Evolutionary conservation across 2,113 vertebrate genomes (phyloP), one percentile per base, ranked within the genome.

Genomic region (Sylvia atricapilla): DNA sequence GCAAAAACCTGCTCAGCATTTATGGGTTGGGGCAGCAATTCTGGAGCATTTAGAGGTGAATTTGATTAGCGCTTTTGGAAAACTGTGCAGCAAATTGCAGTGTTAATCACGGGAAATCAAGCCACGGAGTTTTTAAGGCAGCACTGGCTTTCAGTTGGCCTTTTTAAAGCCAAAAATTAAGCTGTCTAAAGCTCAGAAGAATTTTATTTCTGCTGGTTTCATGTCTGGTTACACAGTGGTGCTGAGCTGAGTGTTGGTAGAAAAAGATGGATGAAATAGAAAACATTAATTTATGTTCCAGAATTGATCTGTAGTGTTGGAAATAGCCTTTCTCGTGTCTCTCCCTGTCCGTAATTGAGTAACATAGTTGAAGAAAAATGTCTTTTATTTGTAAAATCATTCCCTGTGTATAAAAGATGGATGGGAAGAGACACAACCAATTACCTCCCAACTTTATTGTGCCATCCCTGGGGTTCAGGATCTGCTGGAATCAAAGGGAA

Each of bases 51-150:
- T 93, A 69, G 95, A 92, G 94, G 94, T 79, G 92, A 87, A 81
- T 94, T 94, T 96, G 85, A 95, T 95, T 87, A 66, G 89, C 85
- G 33, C 89, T 87, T 82, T 73, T 75, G 68, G 74, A 83, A 96
- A 94, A 80, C 50, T 23, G 4, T n/a, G 70, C 52, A 53, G 89
- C 75, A 90, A 73, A 92, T 83, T 94, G 78, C 63, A 72, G 49
- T 73, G 66, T 64, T 95, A 90, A 93, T 94, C 78, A 43, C 4
- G 31, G 75, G 77, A 67, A 74, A 59, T 85, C n/a, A 39, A 62
- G 55, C 50, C 19, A 22, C 17, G 28, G 69, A 84, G 44, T 62
- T 91, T 91, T 43, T 41, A 69, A 63, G 73, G 70, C 59, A 84
- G 76, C 66, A 11, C 11, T 79, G 31, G 10, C 46, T 50, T 90